These are phyloP conservation scores for Coracias cyanogaster DNA, from an alignment of 2,797 vertebrate species.

Conservation along the genomic window DNA sequence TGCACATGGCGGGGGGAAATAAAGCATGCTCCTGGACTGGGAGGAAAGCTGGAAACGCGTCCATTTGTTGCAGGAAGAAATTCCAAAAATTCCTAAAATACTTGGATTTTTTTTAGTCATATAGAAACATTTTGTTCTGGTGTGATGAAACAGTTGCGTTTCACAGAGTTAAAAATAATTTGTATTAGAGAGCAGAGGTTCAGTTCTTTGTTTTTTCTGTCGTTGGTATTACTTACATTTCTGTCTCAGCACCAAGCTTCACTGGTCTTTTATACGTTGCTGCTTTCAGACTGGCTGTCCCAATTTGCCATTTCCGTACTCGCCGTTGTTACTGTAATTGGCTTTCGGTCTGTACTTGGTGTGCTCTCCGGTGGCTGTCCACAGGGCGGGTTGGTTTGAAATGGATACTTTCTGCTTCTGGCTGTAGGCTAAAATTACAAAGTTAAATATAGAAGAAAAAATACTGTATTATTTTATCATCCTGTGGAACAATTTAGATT, in stretches of 20 bases:
- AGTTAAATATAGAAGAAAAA: neutral
- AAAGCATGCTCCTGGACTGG: fast-evolving
- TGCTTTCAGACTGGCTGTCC: neutral
- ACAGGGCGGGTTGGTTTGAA: neutral
- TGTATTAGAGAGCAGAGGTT: neutral
- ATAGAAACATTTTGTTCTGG: neutral
- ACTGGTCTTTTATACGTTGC: neutral
- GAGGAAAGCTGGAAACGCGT: neutral
- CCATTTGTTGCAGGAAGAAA: neutral
- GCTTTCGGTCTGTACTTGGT: neutral
- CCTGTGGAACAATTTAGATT: neutral
- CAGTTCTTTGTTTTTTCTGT: neutral
- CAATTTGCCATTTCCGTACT: neutral
- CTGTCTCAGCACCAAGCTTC: neutral
- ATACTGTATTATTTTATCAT: neutral
- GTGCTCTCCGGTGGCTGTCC: neutral
- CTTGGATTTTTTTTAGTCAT: fast-evolving
- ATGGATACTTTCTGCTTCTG: neutral
- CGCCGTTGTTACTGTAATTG: neutral
- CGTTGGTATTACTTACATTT: neutral
- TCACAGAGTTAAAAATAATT: neutral
- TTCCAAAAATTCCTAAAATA: neutral
- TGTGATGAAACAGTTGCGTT: neutral
- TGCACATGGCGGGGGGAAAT: fast-evolving
- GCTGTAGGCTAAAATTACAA: neutral